Evolutionary conservation across 1,140 invertebrate species (phyloP).

Genomic region (Chlorops oryzae): DNA sequence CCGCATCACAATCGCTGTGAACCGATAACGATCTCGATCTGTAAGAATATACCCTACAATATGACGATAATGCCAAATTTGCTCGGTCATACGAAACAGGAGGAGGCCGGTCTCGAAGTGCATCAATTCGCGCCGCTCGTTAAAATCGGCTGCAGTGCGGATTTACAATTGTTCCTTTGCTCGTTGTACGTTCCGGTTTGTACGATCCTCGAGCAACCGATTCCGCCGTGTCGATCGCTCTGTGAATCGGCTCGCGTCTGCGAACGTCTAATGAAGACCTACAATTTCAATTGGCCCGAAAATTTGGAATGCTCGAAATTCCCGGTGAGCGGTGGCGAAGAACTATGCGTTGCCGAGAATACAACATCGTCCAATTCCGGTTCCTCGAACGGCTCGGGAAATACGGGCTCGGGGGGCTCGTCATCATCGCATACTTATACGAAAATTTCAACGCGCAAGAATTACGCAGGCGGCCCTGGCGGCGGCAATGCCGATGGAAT

Average conservation of each 20-base stretch:
- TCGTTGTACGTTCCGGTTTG: slow-evolving; percentile 94
- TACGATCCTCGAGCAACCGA: slow-evolving; percentile 80
- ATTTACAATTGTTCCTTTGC: slow-evolving; percentile 93
- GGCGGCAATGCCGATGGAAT: too few species aligned
- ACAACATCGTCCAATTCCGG: slow-evolving; percentile 54
- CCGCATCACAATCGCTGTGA: slow-evolving; percentile 76
- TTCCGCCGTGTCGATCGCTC: slow-evolving; percentile 87
- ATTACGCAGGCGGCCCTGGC: slow-evolving; percentile 33
- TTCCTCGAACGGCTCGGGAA: too few species aligned
- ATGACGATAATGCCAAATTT: slow-evolving; percentile 95
- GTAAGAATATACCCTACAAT: slow-evolving; percentile 90
- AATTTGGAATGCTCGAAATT: slow-evolving; percentile 86
- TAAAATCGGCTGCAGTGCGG: slow-evolving; percentile 90
- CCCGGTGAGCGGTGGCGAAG: slow-evolving; percentile 61
- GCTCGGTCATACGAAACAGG: slow-evolving; percentile 86
- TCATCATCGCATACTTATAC: slow-evolving; percentile 26
- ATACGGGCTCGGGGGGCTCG: slow-evolving; percentile 33
- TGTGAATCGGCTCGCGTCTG: slow-evolving; percentile 89
- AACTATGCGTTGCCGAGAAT: slow-evolving; percentile 85
- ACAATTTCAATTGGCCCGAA: slow-evolving; percentile 92
- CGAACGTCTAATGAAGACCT: slow-evolving; percentile 85
- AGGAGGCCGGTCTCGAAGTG: slow-evolving; percentile 89
- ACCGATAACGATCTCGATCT: slow-evolving; percentile 85
- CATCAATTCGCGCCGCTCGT: slow-evolving; percentile 93
- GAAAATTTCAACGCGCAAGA: slow-evolving; percentile 35